Conservation (phyloP, 1,140 invertebrate species). For the Drosophila aff. region DNA sequence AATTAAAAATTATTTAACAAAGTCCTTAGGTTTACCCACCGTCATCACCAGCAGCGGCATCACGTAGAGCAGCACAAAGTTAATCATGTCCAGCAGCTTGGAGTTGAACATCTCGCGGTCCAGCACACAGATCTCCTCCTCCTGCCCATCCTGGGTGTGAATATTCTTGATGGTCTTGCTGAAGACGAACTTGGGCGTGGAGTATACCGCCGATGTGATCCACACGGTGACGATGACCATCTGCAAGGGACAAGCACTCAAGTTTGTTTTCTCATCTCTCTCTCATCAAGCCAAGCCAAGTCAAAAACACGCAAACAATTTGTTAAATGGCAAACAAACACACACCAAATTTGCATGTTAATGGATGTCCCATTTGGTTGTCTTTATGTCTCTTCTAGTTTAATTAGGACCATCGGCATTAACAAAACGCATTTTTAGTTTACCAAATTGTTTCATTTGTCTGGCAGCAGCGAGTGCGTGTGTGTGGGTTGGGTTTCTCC, state of each 20-base stretch:
- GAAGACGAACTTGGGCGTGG: constrained; percentile 91
- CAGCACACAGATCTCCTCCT: constrained; percentile 90
- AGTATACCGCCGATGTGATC: constrained; percentile 91
- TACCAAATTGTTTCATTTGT: constrained; percentile 54
- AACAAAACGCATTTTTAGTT: constrained; percentile 58
- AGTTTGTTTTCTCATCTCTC: constrained; percentile 5
- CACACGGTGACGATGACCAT: constrained; percentile 91
- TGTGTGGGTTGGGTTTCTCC: not conserved
- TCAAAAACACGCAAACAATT: constrained; percentile 60
- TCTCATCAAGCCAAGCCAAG: not conserved
- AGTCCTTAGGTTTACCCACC: constrained; percentile 84
- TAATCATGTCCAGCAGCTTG: constrained; percentile 90
- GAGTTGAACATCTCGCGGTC: constrained; percentile 91
- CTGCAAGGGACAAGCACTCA: constrained; percentile 84
- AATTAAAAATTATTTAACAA: not conserved
- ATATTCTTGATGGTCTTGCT: constrained; percentile 89
- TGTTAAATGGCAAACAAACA: constrained; percentile 63
- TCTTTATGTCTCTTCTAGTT: constrained; percentile 42
- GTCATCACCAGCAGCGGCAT: constrained; percentile 91
- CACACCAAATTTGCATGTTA: constrained; percentile 57
- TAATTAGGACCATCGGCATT: constrained; percentile 62
- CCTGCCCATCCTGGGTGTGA: constrained; percentile 86
- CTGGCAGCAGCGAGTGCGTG: not conserved
- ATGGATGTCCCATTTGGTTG: constrained; percentile 30
- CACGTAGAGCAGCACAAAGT: constrained; percentile 91